Conservation (phyloP, 1,140 invertebrate species). For the Drosophila tristis region DNA sequence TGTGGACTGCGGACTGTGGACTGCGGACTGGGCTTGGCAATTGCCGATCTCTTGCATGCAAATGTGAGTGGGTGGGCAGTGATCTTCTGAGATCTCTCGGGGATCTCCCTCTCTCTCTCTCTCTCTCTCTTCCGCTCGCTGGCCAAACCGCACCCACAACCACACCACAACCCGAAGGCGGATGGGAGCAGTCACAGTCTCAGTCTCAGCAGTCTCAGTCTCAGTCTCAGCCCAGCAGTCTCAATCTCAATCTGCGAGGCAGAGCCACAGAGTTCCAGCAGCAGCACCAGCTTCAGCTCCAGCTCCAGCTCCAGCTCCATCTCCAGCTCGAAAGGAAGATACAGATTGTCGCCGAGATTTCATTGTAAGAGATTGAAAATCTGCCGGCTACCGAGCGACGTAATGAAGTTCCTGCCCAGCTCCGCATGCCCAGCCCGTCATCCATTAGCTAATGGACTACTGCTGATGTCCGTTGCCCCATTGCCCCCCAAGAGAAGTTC, state of each 20-base stretch:
- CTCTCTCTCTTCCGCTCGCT: slow-evolving; percentile 1
- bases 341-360: slow-evolving; percentile 39
- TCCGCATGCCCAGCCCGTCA: no score
- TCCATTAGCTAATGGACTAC: slow-evolving; percentile 46
- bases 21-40: slow-evolving; percentile 67
- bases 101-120: neutral
- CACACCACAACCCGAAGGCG: slow-evolving; percentile 40
- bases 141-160: slow-evolving; percentile 38
- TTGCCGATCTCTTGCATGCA: slow-evolving; percentile 55
- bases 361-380: slow-evolving; percentile 26
- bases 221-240: slow-evolving; percentile 7
- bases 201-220: slow-evolving; percentile 8
- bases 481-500: slow-evolving; percentile 8
- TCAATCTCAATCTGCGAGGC: neutral
- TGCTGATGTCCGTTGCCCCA: slow-evolving; percentile 31
- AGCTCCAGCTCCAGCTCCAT: no score
- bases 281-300: no score
- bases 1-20: slow-evolving; percentile 23
- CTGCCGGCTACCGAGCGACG: slow-evolving; percentile 3
- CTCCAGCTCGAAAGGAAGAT: slow-evolving; percentile 18
- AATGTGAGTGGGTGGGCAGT: slow-evolving; percentile 76
- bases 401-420: no score
- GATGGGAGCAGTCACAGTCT: slow-evolving; percentile 44
- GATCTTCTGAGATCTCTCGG: slow-evolving; percentile 10
- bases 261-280: neutral